Base-by-base conservation (phyloP, 2,797 vertebrate genomes). In the Orestias chungarensis region DNA sequence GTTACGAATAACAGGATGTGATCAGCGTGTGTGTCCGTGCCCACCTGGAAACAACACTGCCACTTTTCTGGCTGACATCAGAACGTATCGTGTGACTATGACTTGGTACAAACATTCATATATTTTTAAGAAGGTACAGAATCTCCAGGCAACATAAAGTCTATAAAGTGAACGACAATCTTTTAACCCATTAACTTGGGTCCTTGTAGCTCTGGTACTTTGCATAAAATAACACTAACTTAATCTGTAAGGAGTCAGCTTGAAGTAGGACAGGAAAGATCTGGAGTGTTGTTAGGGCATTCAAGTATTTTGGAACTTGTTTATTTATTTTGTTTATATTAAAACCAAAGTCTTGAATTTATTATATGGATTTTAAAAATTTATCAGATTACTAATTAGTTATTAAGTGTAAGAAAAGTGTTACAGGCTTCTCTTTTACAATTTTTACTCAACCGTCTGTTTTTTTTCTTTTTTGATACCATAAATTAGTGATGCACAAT, bases 171-270 rank as follows among this genome's bases (percentile, higher is more conserved):
- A 9, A 35, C 4, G 31, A 49, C 25, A 40, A 35, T 5, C 11
- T 20, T 62, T 27, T 20, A 52, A 18, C 42, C 14, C 54, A 65
- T 72, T 54, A 33, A 5, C 23, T 27, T 33, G 31, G 35, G 23
- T 31, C 6, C 1, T 72, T 18, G 46, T 68, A 42, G 35, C 25
- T 67, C 3, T 46, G 38, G 52, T 38, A 23, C 54, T 65, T 47
- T n/a, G n/a, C n/a, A n/a, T n/a, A n/a, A n/a, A n/a, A 71, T 73
- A 55, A 61, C 40, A 73, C 54, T 68, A 64, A 43, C 18, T 68
- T 68, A 70, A 82, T 80, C 80, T 80, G 82, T 71, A 77, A 71
- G 64, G 64, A 80, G 68, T 74, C 38, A 55, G 75, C 54, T 64
- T 74, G 17, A 69, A 69, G 49, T 71, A 70, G 75, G 66, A 73